Conservation (phyloP, 2,888 invertebrate genomes). For the Glaucopsyche alexis region DNA sequence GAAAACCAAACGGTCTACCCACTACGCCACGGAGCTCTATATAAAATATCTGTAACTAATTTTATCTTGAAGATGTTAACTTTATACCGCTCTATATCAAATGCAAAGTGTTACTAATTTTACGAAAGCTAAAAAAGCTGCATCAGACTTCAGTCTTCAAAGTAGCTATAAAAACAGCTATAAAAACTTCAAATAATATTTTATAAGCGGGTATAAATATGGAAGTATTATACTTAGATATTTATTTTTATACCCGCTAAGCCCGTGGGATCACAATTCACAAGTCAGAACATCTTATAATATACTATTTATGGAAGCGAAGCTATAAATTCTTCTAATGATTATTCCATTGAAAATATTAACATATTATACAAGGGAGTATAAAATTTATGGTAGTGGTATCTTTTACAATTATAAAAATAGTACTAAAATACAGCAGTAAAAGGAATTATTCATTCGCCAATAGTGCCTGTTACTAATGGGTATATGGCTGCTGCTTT, state of each 20-base stretch:
- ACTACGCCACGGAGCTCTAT: too few species aligned
- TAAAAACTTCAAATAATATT: constrained; percentile 7
- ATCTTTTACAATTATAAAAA: neutral
- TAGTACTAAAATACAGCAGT: too few species aligned
- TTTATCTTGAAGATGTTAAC: neutral
- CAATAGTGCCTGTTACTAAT: too few species aligned
- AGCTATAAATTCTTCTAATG: constrained; percentile 10
- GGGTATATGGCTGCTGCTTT: too few species aligned
- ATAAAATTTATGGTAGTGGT: neutral
- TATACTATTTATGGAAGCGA: constrained; percentile 8
- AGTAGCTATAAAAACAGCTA: neutral
- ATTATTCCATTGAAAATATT: constrained; percentile 5
- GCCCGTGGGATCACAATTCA: constrained; percentile 3
- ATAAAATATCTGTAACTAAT: neutral
- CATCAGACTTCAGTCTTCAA: neutral
- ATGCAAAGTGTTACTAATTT: neutral
- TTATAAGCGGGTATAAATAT: neutral
- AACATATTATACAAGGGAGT: constrained; percentile 7
- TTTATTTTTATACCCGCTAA: neutral
- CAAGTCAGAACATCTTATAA: neutral
- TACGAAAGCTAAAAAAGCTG: neutral
- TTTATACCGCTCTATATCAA: neutral
- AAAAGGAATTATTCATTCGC: too few species aligned
- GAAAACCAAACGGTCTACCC: too few species aligned
- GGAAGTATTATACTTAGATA: neutral